These are phyloP conservation scores for Pilophorus perplexus DNA, from an alignment of 2,888 invertebrate species.

Conservation along the genomic window DNA sequence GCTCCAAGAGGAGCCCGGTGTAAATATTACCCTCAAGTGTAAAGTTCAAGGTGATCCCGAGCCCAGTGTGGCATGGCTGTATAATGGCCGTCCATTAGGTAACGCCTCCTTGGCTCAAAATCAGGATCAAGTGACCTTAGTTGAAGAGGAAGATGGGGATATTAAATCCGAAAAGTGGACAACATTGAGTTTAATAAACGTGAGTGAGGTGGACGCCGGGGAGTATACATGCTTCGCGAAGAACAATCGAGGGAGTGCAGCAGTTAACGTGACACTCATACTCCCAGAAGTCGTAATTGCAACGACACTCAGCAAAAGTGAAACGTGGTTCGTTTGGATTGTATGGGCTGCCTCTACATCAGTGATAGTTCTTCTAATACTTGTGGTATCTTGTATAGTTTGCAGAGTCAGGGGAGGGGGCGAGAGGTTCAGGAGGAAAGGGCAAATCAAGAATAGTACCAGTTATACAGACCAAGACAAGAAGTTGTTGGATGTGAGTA, in stretches of 20 bases:
- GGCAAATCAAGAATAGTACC: conserved; percentile 73
- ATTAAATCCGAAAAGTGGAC: conserved; percentile 62
- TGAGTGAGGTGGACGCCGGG: conserved; percentile 77
- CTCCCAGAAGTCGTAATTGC: conserved; percentile 70
- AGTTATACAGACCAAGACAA: conserved; percentile 87
- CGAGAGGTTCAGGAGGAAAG: conserved; percentile 58
- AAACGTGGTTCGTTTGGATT: conserved; percentile 68
- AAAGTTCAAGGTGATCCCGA: conserved; percentile 78
- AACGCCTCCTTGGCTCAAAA: conserved; percentile 44
- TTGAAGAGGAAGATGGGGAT: conserved; percentile 51
- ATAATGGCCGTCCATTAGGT: conserved; percentile 65
- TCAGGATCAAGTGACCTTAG: conserved; percentile 51
- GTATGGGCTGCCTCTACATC: conserved; percentile 69
- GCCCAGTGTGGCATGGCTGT: conserved; percentile 78
- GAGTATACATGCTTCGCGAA: conserved; percentile 79
- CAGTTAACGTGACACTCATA: conserved; percentile 60
- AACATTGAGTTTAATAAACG: conserved; percentile 77
- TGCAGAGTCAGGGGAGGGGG: conserved; percentile 58
- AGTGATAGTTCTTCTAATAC: conserved; percentile 58
- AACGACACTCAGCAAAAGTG: conserved; percentile 72
- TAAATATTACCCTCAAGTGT: conserved; percentile 78
- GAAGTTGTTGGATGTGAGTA: conserved; percentile 76
- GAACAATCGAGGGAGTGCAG: conserved; percentile 59
- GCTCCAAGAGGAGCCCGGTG: conserved; percentile 73
- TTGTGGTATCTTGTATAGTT: conserved; percentile 60